These are phyloP conservation scores for Listrodromus nycthemerus DNA, from an alignment of 2,888 invertebrate genomes.

Conservation along the genomic window DNA sequence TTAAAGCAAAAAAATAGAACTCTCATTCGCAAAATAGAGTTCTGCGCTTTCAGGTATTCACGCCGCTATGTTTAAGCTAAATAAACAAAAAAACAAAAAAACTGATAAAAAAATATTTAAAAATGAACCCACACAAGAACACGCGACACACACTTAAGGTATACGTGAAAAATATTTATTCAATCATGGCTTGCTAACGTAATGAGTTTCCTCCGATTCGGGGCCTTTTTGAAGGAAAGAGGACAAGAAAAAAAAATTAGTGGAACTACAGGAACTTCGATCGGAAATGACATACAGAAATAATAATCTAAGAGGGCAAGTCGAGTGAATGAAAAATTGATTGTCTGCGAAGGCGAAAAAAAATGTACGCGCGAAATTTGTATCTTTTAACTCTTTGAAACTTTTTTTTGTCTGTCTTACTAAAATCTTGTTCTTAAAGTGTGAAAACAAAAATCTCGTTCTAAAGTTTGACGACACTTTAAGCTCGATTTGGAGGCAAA, in stretches of 20 bases:
- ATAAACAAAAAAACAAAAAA: constrained; percentile 21
- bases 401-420: not conserved
- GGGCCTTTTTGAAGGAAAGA: constrained; percentile 36
- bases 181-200: constrained; percentile 72
- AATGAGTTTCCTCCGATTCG: constrained; percentile 58
- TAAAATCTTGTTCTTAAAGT: not conserved
- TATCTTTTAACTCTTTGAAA: constrained; percentile 5
- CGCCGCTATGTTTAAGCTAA: constrained; percentile 62
- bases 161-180: constrained; percentile 72
- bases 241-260: constrained; percentile 30
- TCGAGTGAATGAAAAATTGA: constrained; percentile 62
- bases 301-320: constrained; percentile 59
- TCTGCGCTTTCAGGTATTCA: constrained; percentile 73
- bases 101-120: constrained; percentile 6
- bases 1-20: constrained; percentile 41
- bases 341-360: constrained; percentile 38
- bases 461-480: not conserved
- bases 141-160: constrained; percentile 67
- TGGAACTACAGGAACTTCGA: constrained; percentile 52
- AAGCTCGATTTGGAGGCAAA: not conserved
- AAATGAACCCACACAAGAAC: constrained; percentile 61
- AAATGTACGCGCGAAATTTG: constrained; percentile 45
- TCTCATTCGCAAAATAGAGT: constrained; percentile 54
- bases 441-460: not conserved
- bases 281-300: constrained; percentile 56